Base-by-base conservation (phyloP, 1,140 invertebrate species). In the Glomeris maerens region DNA sequence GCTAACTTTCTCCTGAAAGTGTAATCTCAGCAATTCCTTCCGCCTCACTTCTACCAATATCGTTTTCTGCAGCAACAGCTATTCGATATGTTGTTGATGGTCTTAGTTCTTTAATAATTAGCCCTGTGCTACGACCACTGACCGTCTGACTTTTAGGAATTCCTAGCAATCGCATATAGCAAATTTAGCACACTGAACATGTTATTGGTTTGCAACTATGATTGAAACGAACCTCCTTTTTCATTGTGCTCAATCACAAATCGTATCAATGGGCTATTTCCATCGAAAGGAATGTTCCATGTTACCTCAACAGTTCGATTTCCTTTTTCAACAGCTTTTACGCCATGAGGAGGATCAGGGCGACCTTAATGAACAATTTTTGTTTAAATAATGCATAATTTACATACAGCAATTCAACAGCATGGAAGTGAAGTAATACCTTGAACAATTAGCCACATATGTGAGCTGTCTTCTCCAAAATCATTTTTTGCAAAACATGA, bases 71-170 rank as follows among this genome's bases (percentile, higher is more conserved):
- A 5, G 92, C 81, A 54, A 96, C 87, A 45, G 90, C 74, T 49
- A 95, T 77, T 59, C 93, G 84, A 63, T 96, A 97, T 1, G 85
- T 84, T 0, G 84, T 91, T 2, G 91, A 87, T 14, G 93, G 91
- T 60, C 83, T 76, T 1, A 97, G 70, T 63, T 85, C 89, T 59
- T 36, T 17, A 36, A 36, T 10, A 10, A 36, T 7, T 44, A 20
- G 7, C 7, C 41, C 7, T 17, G 7, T 10, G n/a, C 20, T 20
- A 13, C 23, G 10, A 10, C 10, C 41, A 13, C n/a, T n/a, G n/a
- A n/a, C n/a, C n/a, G n/a, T n/a, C n/a, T n/a, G n/a, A n/a, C n/a
- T n/a, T n/a, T n/a, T n/a, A 7, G 21, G 7, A 44, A 44, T 21
- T n/a, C 20, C 23, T 44, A 7, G 10, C 7, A 17, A 13, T 10